Conservation (phyloP, 2,113 vertebrate genomes). For the Oncorhynchus tshawytscha region DNA sequence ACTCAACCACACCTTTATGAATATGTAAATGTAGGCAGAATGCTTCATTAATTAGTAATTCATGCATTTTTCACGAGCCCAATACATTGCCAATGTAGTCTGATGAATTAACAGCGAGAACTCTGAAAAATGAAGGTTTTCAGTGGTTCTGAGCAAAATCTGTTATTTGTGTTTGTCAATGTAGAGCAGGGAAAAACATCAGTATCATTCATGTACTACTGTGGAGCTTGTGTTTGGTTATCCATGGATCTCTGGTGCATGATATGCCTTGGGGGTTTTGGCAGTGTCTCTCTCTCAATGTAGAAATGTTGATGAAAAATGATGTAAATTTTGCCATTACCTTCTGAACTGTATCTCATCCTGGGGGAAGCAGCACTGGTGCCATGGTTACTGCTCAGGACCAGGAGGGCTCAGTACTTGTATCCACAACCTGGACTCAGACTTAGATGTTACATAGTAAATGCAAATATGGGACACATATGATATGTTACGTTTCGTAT, state of each 20-base stretch:
- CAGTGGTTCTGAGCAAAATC: slow-evolving; percentile 68
- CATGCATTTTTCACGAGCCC: slow-evolving; percentile 79
- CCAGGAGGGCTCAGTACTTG: neutral
- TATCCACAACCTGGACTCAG: neutral
- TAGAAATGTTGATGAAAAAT: neutral
- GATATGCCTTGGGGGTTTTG: slow-evolving; percentile 40
- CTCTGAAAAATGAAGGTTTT: slow-evolving; percentile 70
- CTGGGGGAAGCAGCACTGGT: neutral
- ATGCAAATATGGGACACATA: too few relatives aligned
- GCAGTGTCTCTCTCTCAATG: neutral
- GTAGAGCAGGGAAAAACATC: slow-evolving; percentile 32
- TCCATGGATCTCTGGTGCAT: neutral
- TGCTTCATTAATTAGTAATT: slow-evolving; percentile 85
- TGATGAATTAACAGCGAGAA: slow-evolving; percentile 73
- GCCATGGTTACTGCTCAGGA: neutral
- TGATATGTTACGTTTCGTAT: too few relatives aligned
- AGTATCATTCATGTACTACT: slow-evolving; percentile 13
- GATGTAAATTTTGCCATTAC: neutral
- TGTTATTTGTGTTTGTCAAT: slow-evolving; percentile 67
- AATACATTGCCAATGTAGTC: slow-evolving; percentile 72
- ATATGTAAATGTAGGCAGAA: slow-evolving; percentile 81
- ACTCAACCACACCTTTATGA: slow-evolving; percentile 80
- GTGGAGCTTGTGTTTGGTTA: neutral
- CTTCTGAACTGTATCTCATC: neutral
- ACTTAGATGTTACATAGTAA: too few relatives aligned